Conservation (phyloP, 2,113 vertebrate species). For the Ciconia maguari region DNA sequence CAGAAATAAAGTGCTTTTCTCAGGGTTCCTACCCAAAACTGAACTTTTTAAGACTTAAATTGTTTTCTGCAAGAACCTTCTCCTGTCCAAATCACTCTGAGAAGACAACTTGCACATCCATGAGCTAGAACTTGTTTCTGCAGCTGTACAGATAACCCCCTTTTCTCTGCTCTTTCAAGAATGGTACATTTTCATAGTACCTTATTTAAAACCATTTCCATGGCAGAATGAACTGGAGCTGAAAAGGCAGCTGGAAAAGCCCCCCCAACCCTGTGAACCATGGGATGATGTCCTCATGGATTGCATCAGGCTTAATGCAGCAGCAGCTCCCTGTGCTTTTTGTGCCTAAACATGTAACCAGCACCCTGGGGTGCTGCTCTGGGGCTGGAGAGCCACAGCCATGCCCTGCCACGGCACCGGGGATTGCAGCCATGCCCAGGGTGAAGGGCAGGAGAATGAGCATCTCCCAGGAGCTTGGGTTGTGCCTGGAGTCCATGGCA, state of each 20-base stretch:
- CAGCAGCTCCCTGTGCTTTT: accelerated
- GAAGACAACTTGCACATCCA: accelerated
- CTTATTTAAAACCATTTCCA: not conserved
- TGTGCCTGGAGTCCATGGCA: accelerated
- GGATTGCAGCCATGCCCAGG: accelerated
- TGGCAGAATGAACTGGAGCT: not conserved
- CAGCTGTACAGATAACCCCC: accelerated
- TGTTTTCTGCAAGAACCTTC: no score
- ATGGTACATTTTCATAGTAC: accelerated
- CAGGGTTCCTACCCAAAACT: not conserved
- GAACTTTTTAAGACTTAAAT: not conserved
- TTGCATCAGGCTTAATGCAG: not conserved
- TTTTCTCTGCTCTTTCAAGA: not conserved
- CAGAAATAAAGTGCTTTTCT: not conserved
- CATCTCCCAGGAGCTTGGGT: not conserved
- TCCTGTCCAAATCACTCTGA: accelerated
- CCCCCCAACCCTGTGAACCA: accelerated
- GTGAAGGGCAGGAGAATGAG: not conserved
- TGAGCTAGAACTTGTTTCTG: not conserved
- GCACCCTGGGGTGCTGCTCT: not conserved
- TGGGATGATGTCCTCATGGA: accelerated
- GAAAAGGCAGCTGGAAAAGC: not conserved
- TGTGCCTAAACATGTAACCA: accelerated
- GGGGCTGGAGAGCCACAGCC: accelerated
- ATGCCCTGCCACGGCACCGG: accelerated